phyloP scores from a whole-genome alignment of 37 sponge, comb jelly and placozoan species.

The Aplysina aerophoba region DNA sequence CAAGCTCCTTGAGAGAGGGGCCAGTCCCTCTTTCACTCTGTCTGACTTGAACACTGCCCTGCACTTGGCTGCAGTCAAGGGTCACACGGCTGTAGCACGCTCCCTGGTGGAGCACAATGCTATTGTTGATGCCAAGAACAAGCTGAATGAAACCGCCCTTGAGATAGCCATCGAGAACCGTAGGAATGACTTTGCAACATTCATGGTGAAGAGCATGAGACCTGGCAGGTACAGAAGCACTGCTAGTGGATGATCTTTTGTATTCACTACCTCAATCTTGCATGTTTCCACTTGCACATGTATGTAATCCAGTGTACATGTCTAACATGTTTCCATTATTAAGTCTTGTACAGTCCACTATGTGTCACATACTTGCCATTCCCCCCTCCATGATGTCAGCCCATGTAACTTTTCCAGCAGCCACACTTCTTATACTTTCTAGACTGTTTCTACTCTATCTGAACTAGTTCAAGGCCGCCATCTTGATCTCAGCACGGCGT shows the following conservation, averaged over 20 bases:
- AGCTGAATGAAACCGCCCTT: slow-evolving; percentile 35
- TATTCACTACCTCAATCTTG: neutral
- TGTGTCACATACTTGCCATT: no score
- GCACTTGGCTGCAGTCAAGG: slow-evolving; percentile 43
- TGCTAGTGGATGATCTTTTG: slow-evolving; percentile 18
- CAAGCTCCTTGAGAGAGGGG: slow-evolving; percentile 36
- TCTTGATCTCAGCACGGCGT: no score
- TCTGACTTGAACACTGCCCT: slow-evolving; percentile 45
- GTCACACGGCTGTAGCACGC: slow-evolving; percentile 30
- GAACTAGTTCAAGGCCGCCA: no score
- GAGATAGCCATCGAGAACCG: slow-evolving; percentile 48
- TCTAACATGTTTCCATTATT: neutral
- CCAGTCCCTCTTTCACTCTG: slow-evolving; percentile 1
- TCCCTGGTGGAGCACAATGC: slow-evolving; percentile 47
- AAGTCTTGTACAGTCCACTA: neutral
- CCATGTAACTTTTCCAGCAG: no score
- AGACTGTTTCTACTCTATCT: no score
- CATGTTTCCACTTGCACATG: neutral
- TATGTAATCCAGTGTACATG: neutral
- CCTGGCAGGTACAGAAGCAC: slow-evolving; percentile 19
- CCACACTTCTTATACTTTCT: no score
- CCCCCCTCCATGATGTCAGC: no score
- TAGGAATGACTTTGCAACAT: slow-evolving; percentile 44
- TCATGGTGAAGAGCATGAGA: slow-evolving; percentile 48
- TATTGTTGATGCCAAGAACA: slow-evolving; percentile 33